Percentiles rank a stretch among this genome's conserved stretches.
Evolutionary conservation across 2,888 invertebrate species (phyloP).

Genomic region (Drosophila mayaguana): DNA sequence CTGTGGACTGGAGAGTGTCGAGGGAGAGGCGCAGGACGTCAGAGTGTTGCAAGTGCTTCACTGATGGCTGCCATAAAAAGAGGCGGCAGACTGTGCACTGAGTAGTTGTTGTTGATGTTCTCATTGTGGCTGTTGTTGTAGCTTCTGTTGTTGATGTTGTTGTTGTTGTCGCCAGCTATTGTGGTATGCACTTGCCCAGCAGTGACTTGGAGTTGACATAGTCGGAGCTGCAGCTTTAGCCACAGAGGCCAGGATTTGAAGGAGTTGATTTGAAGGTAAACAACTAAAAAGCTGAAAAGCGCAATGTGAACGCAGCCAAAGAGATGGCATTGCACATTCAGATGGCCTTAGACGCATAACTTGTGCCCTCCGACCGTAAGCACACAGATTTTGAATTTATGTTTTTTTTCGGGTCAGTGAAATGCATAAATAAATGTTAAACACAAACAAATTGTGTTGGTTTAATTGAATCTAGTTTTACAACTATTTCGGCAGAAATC

Average conservation of each 20-base stretch:
- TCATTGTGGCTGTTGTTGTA: conserved; percentile 15
- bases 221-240: conserved; percentile 12
- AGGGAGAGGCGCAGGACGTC: not conserved
- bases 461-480: conserved; percentile 40
- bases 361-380: conserved; percentile 15
- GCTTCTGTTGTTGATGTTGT: conserved; percentile 11
- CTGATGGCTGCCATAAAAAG: conserved; percentile 73
- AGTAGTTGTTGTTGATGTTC: conserved; percentile 44
- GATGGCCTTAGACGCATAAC: conserved; percentile 20
- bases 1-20: conserved; percentile 2
- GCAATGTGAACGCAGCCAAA: conserved; percentile 32
- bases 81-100: conserved; percentile 74
- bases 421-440: conserved; percentile 17
- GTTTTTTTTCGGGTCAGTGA: not conserved
- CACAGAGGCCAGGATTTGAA: conserved; percentile 40
- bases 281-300: conserved; percentile 65
- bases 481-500: conserved; percentile 11
- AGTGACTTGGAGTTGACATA: conserved; percentile 75
- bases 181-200: conserved; percentile 66
- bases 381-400: conserved; percentile 8
- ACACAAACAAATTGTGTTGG: conserved; percentile 16
- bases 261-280: conserved; percentile 74
- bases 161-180: conserved; percentile 48
- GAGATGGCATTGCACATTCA: conserved; percentile 20
- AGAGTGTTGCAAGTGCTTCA: conserved; percentile 38